Evolutionary conservation across 2,113 vertebrate species (phyloP).

Genomic region (Meleagris gallopavo): DNA sequence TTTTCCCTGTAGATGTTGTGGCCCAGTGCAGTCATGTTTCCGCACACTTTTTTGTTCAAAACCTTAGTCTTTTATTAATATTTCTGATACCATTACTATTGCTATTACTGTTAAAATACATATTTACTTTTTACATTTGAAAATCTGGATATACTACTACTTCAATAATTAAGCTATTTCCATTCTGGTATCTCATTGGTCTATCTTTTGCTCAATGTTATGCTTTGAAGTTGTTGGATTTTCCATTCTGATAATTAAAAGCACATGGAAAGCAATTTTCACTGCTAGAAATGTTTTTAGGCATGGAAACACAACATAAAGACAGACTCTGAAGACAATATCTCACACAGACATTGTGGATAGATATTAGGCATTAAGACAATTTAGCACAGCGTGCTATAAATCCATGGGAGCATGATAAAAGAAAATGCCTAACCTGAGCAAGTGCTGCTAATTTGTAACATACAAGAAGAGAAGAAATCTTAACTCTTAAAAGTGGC

Average conservation of each 20-base stretch:
- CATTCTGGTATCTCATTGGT: neutral
- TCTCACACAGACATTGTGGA: neutral
- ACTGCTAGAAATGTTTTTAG: neutral
- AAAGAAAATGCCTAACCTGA: neutral
- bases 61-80: neutral
- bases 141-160: neutral
- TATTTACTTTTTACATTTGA: neutral
- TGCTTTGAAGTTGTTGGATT: conserved; percentile 15
- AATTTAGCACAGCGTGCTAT: neutral
- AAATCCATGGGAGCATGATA: neutral
- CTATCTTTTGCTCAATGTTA: neutral
- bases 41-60: neutral
- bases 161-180: conserved; percentile 11
- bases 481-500: neutral
- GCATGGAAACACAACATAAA: neutral
- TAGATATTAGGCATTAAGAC: neutral
- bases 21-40: neutral
- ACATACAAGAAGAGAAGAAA: neutral
- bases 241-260: neutral
- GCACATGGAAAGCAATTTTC: neutral
- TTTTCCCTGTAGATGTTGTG: neutral
- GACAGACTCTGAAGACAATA: neutral
- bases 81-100: neutral
- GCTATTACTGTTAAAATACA: neutral
- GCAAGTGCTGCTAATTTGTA: neutral